Conservation (phyloP, 2,888 invertebrate species). For the Dasysyrphus tricinctus region DNA sequence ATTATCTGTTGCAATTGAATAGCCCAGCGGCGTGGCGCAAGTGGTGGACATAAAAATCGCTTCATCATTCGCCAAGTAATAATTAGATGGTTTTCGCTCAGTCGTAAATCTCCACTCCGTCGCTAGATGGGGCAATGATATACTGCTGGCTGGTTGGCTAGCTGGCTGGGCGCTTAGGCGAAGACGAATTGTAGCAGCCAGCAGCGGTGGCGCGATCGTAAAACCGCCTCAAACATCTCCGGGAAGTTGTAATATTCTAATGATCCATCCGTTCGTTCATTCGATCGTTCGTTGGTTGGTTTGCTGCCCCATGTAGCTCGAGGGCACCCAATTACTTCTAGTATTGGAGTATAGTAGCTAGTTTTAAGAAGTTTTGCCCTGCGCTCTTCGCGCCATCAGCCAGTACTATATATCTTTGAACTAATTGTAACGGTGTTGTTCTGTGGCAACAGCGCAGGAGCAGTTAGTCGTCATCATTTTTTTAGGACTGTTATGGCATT, state of each 20-base stretch:
- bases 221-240: constrained; percentile 68
- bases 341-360: constrained; percentile 34
- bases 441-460: not conserved
- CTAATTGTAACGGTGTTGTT: constrained; percentile 43
- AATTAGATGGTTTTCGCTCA: constrained; percentile 72
- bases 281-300: constrained; percentile 19
- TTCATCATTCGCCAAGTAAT: constrained; percentile 72
- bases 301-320: constrained; percentile 26
- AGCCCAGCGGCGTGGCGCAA: constrained; percentile 55
- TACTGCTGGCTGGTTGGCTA: constrained; percentile 22
- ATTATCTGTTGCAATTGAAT: constrained; percentile 58
- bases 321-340: constrained; percentile 57
- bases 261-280: constrained; percentile 56
- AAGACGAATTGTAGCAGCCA: constrained; percentile 62
- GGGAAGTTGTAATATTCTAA: constrained; percentile 73
- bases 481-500: constrained; percentile 54
- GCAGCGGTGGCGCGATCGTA: constrained; percentile 60
- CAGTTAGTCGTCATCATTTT: constrained; percentile 26
- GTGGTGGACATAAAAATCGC: constrained; percentile 74
- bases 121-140: constrained; percentile 57
- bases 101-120: constrained; percentile 63
- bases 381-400: not conserved
- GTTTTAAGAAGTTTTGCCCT: constrained; percentile 22
- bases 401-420: constrained; percentile 11
- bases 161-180: constrained; percentile 42